Evolutionary conservation across 2,888 invertebrate species (phyloP), one percentile per base, ranked within the genome.

Genomic region (Eilema depressum): DNA sequence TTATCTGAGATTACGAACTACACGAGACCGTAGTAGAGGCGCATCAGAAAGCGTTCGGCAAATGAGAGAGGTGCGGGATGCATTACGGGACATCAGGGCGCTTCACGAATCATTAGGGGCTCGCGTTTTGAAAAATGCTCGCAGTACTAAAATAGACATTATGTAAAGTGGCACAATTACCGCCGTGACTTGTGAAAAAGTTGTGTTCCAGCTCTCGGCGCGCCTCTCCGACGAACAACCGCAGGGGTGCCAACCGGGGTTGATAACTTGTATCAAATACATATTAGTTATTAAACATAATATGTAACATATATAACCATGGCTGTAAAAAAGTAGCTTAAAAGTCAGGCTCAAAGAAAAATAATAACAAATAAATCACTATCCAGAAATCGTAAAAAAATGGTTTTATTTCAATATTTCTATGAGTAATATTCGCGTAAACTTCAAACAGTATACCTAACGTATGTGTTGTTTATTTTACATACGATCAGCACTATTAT

Each of bases 101-200:
- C 88, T 92, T 94, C 93, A 89, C 93, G 93, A 90, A 92, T 94
- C 94, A 93, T 94, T 94, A 94, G 79, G 90, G 88, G 87, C 86
- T 85, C 83, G 80, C 84, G 87, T 86, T 88, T 84, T 89, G 91
- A 91, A 91, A 92, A 93, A 93, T 91, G 90, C 86, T 86, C 87
- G 83, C 90, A 87, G 85, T 88, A 94, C 93, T 94, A 92, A 94
- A 94, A 94, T 93, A 94, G 91, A 94, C 95, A 94, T 95, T 95
- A 95, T 93, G 93, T 90, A 92, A 93, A 95, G 94, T 94, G 93
- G 84, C 89, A 89, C 94, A 93, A 94, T 94, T 92, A 93, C 92
- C 85, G 88, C 85, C 85, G 90, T 91, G 92, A 92, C 92, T 91
- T 86, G 91, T 79, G 88, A 83, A 88, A 89, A 91, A 90, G 87